Evolutionary conservation across 2,113 vertebrate species (phyloP).

Genomic region (Delphinapterus leucas): DNA sequence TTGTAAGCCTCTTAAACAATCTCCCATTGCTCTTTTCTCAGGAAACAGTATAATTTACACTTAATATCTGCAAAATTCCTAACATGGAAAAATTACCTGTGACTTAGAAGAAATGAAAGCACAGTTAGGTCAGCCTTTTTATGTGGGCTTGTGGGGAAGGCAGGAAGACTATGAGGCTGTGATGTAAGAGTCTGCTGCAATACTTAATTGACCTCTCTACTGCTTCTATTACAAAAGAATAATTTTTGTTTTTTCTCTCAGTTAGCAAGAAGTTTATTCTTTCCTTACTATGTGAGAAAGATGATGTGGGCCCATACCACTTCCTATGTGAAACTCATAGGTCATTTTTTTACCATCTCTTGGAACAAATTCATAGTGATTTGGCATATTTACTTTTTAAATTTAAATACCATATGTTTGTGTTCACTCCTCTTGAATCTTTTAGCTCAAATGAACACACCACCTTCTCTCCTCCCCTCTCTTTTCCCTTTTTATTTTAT

Average conservation of each 20-base stretch:
- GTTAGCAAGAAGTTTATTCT: background rate
- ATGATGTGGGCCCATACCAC: background rate
- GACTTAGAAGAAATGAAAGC: background rate
- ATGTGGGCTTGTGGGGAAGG: background rate
- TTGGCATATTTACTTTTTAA: background rate
- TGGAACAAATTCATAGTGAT: background rate
- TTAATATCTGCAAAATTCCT: background rate
- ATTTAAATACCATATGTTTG: background rate
- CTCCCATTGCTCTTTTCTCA: background rate
- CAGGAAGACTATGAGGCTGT: background rate
- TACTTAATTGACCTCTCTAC: background rate
- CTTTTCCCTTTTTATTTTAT: background rate
- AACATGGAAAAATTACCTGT: background rate
- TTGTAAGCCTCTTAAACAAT: background rate
- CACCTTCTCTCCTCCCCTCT: accelerated
- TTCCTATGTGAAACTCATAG: background rate
- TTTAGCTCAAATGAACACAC: background rate
- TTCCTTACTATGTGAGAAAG: background rate
- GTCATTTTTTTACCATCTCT: background rate
- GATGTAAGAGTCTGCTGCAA: background rate
- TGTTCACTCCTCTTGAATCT: background rate
- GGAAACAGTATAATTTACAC: background rate
- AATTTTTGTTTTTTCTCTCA: background rate
- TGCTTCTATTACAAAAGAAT: background rate
- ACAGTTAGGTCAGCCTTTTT: background rate